These are phyloP conservation scores for Musca domestica DNA, from an alignment of 1,140 invertebrate genomes.

Conservation along the genomic window DNA sequence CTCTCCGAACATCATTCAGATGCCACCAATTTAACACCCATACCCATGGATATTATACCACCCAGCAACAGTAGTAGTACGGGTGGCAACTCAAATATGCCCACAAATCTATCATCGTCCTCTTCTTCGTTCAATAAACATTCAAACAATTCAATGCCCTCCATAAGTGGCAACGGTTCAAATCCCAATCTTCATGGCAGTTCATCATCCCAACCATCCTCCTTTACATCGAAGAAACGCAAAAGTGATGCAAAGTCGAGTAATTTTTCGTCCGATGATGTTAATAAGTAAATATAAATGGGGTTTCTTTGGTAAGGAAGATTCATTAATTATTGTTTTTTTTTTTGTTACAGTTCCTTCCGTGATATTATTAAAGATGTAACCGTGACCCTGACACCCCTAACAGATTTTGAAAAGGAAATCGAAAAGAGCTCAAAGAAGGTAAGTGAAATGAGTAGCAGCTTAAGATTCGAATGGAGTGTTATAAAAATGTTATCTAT, in stretches of 20 bases:
- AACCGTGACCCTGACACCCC: slow-evolving; percentile 46
- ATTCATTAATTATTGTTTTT: neutral
- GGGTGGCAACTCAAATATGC: too few species aligned
- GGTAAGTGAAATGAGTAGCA: slow-evolving; percentile 34
- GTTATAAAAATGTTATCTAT: too few species aligned
- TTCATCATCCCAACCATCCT: neutral
- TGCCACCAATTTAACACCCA: slow-evolving; percentile 7
- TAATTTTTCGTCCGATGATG: slow-evolving; percentile 33
- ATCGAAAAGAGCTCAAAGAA: slow-evolving; percentile 50
- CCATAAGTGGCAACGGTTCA: neutral
- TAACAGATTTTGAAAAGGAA: slow-evolving; percentile 49
- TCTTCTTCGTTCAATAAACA: neutral
- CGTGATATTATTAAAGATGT: slow-evolving; percentile 51
- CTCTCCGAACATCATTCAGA: neutral
- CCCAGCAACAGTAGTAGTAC: neutral
- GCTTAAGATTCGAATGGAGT: too few species aligned
- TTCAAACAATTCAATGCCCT: neutral
- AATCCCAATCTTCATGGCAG: neutral
- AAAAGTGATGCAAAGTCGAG: slow-evolving; percentile 42
- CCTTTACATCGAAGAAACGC: slow-evolving; percentile 38
- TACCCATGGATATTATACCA: slow-evolving; percentile 12
- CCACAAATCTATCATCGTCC: neutral
- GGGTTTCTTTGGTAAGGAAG: neutral
- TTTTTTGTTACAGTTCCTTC: slow-evolving; percentile 33
- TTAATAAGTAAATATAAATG: slow-evolving; percentile 38